Conservation (phyloP, 2,888 invertebrate species). For the Eupeodes luniger region DNA sequence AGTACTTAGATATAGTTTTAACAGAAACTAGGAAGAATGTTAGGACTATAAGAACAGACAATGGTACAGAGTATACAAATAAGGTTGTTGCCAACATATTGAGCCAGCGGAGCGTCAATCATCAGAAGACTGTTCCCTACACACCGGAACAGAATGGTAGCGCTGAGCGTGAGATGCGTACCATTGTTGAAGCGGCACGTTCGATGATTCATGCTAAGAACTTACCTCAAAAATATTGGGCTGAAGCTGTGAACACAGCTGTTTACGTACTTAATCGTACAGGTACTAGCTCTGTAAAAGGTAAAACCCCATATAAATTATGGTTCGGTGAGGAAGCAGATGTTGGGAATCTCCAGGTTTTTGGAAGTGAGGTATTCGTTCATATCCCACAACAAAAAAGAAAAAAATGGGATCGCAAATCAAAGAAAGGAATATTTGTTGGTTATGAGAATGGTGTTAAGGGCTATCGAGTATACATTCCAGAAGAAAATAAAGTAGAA, state of each 20-base stretch:
- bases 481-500: neutral
- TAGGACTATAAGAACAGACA: neutral
- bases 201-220: slow-evolving; percentile 1
- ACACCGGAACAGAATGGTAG: too few relatives aligned
- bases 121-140: too few relatives aligned
- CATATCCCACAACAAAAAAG: slow-evolving; percentile 8
- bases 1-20: neutral
- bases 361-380: slow-evolving; percentile 27
- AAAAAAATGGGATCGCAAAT: slow-evolving; percentile 27
- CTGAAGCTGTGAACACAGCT: neutral
- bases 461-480: neutral
- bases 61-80: neutral
- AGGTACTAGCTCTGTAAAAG: neutral
- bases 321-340: neutral
- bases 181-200: neutral
- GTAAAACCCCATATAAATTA: slow-evolving; percentile 1
- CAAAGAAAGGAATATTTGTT: slow-evolving; percentile 12
- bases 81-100: neutral
- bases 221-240: slow-evolving; percentile 5
- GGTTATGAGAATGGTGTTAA: slow-evolving; percentile 12
- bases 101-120: too few relatives aligned
- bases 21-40: neutral
- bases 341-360: slow-evolving; percentile 7
- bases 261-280: too few relatives aligned
- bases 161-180: too few relatives aligned